phyloP scores from a whole-genome alignment of 1,140 invertebrate species.

The Drosophila willistoni region DNA sequence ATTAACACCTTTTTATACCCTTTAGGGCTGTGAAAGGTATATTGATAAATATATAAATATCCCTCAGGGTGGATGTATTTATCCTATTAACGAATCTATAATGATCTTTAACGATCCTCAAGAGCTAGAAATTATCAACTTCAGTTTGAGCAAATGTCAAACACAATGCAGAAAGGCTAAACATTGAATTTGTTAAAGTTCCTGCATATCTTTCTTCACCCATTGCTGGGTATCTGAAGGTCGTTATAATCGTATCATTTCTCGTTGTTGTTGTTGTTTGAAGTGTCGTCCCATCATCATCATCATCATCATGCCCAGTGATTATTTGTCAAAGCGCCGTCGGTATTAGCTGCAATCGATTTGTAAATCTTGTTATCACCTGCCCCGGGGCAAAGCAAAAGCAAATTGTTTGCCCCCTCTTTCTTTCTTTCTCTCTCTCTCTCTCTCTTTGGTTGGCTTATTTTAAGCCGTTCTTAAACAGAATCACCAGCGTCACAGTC shows the following conservation, averaged over 20 bases:
- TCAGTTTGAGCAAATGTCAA: too few relatives aligned
- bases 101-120: too few relatives aligned
- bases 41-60: neutral
- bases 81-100: neutral
- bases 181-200: too few relatives aligned
- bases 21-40: neutral
- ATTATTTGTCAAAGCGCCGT: constrained; percentile 63
- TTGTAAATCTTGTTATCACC: constrained; percentile 81
- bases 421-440: neutral
- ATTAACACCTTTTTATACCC: constrained; percentile 21
- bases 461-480: constrained; percentile 73
- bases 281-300: neutral
- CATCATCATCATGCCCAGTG: neutral
- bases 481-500: constrained; percentile 33
- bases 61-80: neutral
- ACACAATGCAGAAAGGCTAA: too few relatives aligned
- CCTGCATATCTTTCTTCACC: too few relatives aligned
- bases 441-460: neutral
- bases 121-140: too few relatives aligned
- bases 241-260: neutral
- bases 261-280: neutral
- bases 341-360: constrained; percentile 62
- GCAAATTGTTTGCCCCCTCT: constrained; percentile 4
- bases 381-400: constrained; percentile 15
- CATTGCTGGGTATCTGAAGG: neutral